Evolutionary conservation across 2,797 vertebrate species (phyloP).

Genomic region (Emys orbicularis): DNA sequence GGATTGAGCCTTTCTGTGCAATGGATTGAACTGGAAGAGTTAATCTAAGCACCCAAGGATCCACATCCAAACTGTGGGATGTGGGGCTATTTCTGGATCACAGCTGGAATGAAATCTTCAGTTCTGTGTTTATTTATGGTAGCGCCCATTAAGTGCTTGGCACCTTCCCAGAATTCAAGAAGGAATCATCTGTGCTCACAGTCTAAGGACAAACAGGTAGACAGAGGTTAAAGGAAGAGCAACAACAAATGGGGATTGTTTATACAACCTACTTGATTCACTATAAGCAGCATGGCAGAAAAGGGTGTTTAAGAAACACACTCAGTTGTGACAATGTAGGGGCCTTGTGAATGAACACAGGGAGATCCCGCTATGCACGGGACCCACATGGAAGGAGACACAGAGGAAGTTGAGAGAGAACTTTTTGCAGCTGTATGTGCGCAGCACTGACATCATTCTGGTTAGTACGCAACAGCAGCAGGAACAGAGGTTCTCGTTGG

Average conservation of each 20-base stretch:
- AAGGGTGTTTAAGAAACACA: neutral
- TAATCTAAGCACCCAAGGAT: constrained; percentile 1
- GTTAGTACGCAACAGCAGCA: neutral
- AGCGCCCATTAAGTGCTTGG: neutral
- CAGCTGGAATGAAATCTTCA: constrained; percentile 38
- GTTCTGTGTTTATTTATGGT: neutral
- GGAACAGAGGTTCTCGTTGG: neutral
- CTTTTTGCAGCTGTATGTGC: neutral
- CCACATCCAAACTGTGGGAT: neutral
- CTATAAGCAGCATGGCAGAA: neutral
- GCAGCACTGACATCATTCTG: neutral
- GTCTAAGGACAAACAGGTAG: constrained; percentile 32
- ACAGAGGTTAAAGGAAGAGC: neutral
- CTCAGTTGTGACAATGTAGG: neutral
- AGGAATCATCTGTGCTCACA: constrained; percentile 14
- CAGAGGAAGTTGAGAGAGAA: neutral
- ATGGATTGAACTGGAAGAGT: neutral
- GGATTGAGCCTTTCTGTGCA: neutral
- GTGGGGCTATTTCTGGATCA: constrained; percentile 16
- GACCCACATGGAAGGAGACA: neutral
- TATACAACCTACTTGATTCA: neutral
- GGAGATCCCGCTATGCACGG: neutral
- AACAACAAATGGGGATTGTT: neutral
- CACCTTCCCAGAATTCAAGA: constrained; percentile 38
- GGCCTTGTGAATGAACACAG: constrained; percentile 32